Evolutionary conservation across 2,113 vertebrate species (phyloP), one percentile per base, ranked within the genome.

Genomic region (Terrapene triunguis): DNA sequence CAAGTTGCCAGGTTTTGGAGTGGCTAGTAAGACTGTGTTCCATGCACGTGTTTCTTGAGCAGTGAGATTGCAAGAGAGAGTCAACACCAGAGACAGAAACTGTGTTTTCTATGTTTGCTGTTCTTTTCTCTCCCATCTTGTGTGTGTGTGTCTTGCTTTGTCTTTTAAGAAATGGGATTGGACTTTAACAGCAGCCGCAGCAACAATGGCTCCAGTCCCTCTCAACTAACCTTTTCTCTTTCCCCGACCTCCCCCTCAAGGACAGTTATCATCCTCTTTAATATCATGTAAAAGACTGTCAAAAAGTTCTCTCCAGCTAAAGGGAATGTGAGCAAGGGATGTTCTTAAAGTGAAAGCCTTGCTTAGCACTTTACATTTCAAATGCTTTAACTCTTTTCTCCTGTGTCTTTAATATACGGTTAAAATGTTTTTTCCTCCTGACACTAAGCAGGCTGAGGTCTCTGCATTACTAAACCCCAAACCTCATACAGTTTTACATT

Each of bases 401-500:
- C 19, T 22, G n/a, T 72, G 35, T 72, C 65, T 72, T 72, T 72
- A 72, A n/a, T 19, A 38, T 38, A 72, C 22, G 65, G n/a, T 10
- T 38, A 72, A 38, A n/a, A 69, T 69, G 16, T 38, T 38, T 35
- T 17, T 19, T 22, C n/a, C n/a, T 2, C 65, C 2, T 3, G 65
- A n/a, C 65, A 38, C n/a, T 72, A 72, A 38, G 35, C 19, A 21
- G 65, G 65, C n/a, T 72, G 65, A 72, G n/a, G n/a, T 38, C 19
- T 72, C n/a, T 38, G n/a, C 65, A 72, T 72, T 62, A 62, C 57
- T 62, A 32, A 62, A 62, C 5, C 19, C n/a, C 65, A 10, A 62
- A 72, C 72, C 0, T 0, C 2, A 8, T 11, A 47, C 10, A 48
- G 47, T 81, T 81, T 38, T 10, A 78, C 11, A 78, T 78, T 78